phyloP scores from a whole-genome alignment of 2,888 invertebrate genomes.

The Drosophila imparisetae region DNA sequence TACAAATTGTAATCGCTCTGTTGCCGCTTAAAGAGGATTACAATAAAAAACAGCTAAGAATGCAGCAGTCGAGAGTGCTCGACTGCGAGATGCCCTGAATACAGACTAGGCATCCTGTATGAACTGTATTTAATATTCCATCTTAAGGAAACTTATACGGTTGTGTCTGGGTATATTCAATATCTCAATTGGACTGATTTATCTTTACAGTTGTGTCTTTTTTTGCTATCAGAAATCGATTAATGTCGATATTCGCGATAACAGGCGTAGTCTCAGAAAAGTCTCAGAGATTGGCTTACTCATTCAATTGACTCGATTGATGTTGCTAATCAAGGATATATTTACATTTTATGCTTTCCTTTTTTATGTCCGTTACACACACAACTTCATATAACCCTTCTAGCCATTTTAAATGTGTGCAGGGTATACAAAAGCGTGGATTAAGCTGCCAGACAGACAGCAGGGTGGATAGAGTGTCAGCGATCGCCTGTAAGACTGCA shows the following conservation, averaged over 20 bases:
- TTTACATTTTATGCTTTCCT: neutral
- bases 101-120: neutral
- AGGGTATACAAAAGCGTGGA: conserved; percentile 33
- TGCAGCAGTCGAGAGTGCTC: neutral
- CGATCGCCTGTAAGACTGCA: neutral
- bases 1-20: conserved; percentile 65
- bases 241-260: neutral
- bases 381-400: neutral
- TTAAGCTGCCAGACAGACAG: conserved; percentile 26
- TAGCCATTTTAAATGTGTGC: neutral
- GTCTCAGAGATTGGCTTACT: neutral
- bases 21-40: conserved; percentile 72
- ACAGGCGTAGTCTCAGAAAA: no score
- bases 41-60: neutral
- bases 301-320: neutral
- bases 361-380: neutral
- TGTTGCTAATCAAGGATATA: neutral
- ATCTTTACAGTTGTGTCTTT: neutral
- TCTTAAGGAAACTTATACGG: neutral
- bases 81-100: neutral
- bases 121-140: neutral
- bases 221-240: neutral
- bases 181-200: no score
- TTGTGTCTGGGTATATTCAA: neutral
- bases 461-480: neutral